A percentile compares a stretch with the other conserved stretches of the same genome.
Conservation (phyloP, 2,888 invertebrate genomes). For the Dryocosmus kuriphilus region DNA sequence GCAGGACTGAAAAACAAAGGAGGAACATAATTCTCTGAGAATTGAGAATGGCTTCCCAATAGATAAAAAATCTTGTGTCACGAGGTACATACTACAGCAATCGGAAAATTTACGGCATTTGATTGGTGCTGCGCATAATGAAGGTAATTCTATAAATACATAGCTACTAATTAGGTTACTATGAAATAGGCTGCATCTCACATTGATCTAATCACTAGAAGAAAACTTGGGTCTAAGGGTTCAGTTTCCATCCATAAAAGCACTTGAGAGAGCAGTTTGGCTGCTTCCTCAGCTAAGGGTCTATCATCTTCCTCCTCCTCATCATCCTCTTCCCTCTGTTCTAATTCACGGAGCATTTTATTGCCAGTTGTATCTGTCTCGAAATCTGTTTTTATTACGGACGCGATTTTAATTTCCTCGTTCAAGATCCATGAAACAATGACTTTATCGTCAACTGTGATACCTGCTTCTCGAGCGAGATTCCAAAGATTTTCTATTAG, state of each 20-base stretch:
- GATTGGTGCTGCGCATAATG: too few relatives aligned
- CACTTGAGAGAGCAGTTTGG: conserved; percentile 75
- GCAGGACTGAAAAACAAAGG: too few relatives aligned
- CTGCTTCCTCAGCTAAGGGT: conserved; percentile 76
- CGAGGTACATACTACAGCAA: background rate
- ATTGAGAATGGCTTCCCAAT: too few relatives aligned
- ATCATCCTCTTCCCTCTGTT: conserved; percentile 49
- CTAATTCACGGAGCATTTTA: conserved; percentile 43
- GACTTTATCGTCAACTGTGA: conserved; percentile 64
- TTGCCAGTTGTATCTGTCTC: conserved; percentile 53
- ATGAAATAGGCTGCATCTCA: conserved; percentile 73
- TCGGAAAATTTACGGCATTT: too few relatives aligned
- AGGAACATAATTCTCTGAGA: too few relatives aligned
- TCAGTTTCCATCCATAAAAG: conserved; percentile 79
- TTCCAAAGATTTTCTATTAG: conserved; percentile 63
- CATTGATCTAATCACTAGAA: conserved; percentile 73
- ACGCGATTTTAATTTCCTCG: conserved; percentile 64
- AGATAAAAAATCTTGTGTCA: background rate
- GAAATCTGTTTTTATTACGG: conserved; percentile 61
- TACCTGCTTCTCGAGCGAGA: conserved; percentile 66
- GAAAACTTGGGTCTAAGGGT: conserved; percentile 77
- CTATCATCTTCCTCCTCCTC: conserved; percentile 52
- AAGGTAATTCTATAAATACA: too few relatives aligned
- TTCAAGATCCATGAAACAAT: conserved; percentile 68
- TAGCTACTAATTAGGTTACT: conserved; percentile 61